These are phyloP conservation scores for Rhinoptilus africanus DNA, from an alignment of 2,113 vertebrate species.

Conservation along the genomic window DNA sequence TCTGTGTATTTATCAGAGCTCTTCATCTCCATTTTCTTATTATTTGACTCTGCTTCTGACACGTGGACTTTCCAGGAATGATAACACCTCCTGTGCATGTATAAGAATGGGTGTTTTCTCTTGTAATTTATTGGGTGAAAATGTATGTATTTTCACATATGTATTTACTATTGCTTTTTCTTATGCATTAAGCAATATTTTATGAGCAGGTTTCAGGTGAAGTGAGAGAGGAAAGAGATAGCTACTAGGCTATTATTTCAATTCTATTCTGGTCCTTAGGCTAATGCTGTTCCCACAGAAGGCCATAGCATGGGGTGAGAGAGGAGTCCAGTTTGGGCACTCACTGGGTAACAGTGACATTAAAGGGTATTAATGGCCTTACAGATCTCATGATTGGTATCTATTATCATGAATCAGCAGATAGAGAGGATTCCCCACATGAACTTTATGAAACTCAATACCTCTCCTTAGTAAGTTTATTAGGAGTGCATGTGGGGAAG, in stretches of 20 bases:
- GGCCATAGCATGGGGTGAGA: neutral
- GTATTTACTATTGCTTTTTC: neutral
- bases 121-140: neutral
- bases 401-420: neutral
- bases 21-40: neutral
- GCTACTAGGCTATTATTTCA: neutral
- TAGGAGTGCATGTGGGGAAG: neutral
- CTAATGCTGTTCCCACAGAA: neutral
- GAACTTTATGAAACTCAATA: neutral
- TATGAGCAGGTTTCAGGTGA: neutral
- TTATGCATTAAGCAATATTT: neutral
- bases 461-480: neutral
- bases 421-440: neutral
- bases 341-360: neutral
- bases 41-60: neutral
- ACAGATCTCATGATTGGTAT: neutral
- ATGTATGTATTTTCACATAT: rapidly evolving
- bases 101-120: neutral
- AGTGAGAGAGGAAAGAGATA: neutral
- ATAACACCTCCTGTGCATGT: neutral
- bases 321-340: neutral
- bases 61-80: neutral
- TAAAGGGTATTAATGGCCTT: neutral
- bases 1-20: neutral
- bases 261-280: neutral